Evolutionary conservation across 2,888 invertebrate species (phyloP), one percentile per base, ranked within the genome.

Genomic region (Brassicogethes aeneus): DNA sequence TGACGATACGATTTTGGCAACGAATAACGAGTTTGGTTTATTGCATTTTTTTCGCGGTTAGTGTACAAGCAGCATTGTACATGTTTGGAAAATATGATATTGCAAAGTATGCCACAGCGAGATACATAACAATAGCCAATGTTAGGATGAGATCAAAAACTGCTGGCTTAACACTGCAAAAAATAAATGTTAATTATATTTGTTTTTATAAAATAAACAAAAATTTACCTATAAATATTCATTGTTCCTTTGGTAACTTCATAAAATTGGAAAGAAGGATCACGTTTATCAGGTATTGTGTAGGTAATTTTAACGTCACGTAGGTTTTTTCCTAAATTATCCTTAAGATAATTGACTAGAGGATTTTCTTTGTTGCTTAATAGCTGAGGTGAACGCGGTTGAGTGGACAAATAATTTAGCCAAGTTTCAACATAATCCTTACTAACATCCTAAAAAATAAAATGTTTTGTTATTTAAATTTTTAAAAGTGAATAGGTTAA

Each of bases 121-220:
- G 75, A 68, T 97, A 97, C 15, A 80, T 73, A 23, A 84, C 73
- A 59, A 97, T 95, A 29, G 80, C 82, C 44, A 88, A 67, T 1
- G 95, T 94, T 10, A 97, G 75, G 54, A 97, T 84, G 55, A 99
- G 79, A 75, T 99, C 97, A 72, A 97, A 97, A 41, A 96, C 84
- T 7, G 97, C 97, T 47, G 97, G 97, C 65, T 97, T 97, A 3
- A 96, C 95, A 66, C 92, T 90, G 76, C 55, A 80, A 79, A 45
- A 57, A 52, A 55, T 54, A 32, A 32, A 32, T 13, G 14, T 32
- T 32, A 32, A 32, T 32, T 12, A 12, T 10, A 13, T 32, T 5
- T 12, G 14, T 10, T 32, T 3, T 32, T 32, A 12, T 32, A 10
- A 10, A 12, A 32, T 32, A 10, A 32, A n/a, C n/a, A n/a, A n/a